A percentile compares a stretch with the other conserved stretches of the same genome.
Evolutionary conservation across 2,888 invertebrate species (phyloP).

Genomic region (Meghimatium bilineatum): DNA sequence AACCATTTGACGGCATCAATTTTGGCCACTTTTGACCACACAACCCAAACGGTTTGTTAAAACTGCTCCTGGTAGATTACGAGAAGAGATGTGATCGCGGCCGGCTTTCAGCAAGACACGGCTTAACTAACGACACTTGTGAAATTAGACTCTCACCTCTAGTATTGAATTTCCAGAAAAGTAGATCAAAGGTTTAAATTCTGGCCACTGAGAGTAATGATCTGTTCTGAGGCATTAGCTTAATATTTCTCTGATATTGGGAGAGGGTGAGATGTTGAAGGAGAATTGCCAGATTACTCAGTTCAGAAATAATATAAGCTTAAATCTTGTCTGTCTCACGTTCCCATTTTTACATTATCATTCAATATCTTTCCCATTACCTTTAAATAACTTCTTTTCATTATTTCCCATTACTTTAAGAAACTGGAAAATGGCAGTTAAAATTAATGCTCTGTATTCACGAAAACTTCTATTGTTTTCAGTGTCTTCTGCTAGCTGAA

Average conservation of each 20-base stretch:
- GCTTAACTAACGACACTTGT: background rate
- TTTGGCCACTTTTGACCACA: no score
- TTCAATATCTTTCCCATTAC: no score
- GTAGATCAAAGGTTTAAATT: background rate
- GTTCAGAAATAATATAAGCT: background rate
- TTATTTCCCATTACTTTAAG: no score
- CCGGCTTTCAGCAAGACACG: background rate
- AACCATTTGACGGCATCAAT: no score
- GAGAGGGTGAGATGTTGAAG: background rate
- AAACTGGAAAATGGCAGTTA: no score
- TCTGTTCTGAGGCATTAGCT: background rate
- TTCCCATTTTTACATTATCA: no score
- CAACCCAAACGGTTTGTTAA: background rate
- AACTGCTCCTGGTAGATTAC: background rate
- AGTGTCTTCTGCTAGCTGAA: no score
- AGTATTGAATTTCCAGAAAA: background rate
- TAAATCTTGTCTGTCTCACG: no score
- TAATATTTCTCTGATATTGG: background rate
- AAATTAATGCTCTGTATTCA: no score
- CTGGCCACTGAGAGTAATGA: background rate
- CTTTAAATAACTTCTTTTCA: no score
- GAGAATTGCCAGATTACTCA: background rate
- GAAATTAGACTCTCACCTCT: slow-evolving; percentile 2
- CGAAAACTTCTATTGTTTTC: no score
- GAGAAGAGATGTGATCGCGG: background rate